Evolutionary conservation across 2,113 vertebrate genomes (phyloP).

Genomic region (Terrapene triunguis): DNA sequence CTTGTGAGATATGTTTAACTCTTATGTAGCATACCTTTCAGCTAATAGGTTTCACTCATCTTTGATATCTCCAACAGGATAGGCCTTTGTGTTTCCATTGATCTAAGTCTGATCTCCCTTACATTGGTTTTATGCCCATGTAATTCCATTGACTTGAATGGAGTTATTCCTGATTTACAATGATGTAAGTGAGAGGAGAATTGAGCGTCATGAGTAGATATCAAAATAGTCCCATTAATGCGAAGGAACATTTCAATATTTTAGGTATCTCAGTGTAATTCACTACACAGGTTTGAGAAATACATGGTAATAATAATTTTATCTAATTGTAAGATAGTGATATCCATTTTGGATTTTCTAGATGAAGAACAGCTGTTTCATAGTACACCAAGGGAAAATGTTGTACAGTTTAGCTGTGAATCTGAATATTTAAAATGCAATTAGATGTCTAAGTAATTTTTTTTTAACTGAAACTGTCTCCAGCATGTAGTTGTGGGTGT

Average conservation of each 20-base stretch:
- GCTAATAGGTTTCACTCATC: neutral
- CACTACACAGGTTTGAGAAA: neutral
- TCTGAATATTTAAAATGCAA: neutral
- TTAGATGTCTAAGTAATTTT: neutral
- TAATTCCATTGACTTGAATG: neutral
- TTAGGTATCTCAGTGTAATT: neutral
- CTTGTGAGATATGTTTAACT: neutral
- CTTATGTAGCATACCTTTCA: neutral
- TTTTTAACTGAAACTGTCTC: neutral
- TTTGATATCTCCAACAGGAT: neutral
- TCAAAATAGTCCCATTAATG: neutral
- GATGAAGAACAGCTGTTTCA: neutral
- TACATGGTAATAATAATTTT: neutral
- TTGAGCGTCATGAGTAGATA: neutral
- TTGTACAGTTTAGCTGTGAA: neutral
- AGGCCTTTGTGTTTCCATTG: neutral
- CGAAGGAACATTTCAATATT: neutral
- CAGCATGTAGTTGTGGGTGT: neutral
- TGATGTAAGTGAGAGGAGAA: neutral
- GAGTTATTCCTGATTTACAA: neutral
- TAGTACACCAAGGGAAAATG: neutral
- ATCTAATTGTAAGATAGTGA: neutral
- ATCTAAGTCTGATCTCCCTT: neutral
- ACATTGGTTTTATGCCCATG: neutral
- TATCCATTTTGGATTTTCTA: constrained; percentile 8